Conservation (phyloP, 2,113 vertebrate genomes). For the Plotosus lineatus region DNA sequence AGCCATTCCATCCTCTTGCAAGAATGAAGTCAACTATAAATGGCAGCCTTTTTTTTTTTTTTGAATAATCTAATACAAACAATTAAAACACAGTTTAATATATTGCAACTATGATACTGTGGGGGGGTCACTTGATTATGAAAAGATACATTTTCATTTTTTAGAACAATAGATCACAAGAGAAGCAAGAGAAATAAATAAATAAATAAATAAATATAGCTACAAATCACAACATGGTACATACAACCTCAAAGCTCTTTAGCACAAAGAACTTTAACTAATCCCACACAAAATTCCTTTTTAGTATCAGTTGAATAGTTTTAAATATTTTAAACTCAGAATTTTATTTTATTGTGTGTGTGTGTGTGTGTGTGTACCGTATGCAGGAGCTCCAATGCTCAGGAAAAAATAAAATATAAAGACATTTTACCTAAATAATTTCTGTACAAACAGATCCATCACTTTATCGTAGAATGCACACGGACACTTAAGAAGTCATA, state of each 20-base stretch:
- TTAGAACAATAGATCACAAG: background rate
- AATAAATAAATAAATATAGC: background rate
- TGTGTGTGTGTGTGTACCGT: conserved; percentile 31
- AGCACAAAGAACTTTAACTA: background rate
- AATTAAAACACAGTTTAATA: too few species aligned
- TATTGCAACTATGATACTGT: too few species aligned
- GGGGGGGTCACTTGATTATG: too few species aligned
- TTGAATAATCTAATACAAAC: too few species aligned
- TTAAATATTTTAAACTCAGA: conserved; percentile 46
- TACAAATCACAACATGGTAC: background rate
- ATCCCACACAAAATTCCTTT: conserved; percentile 30
- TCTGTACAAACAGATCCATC: conserved; percentile 56
- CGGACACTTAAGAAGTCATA: conserved; percentile 1
- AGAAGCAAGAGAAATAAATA: background rate
- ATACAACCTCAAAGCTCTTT: background rate
- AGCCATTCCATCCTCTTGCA: too few species aligned
- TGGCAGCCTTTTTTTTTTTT: too few species aligned
- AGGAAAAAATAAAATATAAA: conserved; percentile 51
- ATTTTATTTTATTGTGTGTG: conserved; percentile 43
- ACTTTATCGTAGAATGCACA: conserved; percentile 48
- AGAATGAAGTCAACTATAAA: too few species aligned
- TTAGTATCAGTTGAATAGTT: conserved; percentile 46
- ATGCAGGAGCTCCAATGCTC: conserved; percentile 42
- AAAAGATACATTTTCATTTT: background rate
- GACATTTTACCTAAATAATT: conserved; percentile 52